Conservation (phyloP, 2,888 invertebrate species). For the Phyto melanocephala region DNA sequence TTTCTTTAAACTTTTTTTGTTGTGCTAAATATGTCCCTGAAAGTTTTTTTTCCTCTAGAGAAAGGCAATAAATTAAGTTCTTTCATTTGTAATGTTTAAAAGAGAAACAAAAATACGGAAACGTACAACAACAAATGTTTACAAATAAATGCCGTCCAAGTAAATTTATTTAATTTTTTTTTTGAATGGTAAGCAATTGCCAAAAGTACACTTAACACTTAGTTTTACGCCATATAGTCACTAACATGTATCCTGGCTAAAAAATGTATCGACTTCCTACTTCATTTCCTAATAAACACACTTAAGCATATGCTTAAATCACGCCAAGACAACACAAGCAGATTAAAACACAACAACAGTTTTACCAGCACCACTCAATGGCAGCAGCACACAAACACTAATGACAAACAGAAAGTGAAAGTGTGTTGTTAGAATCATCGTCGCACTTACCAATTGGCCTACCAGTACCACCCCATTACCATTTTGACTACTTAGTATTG, state of each 20-base stretch:
- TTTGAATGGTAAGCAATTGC: slow-evolving; percentile 8
- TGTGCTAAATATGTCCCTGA: slow-evolving; percentile 10
- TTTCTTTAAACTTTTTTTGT: neutral
- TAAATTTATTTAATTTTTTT: neutral
- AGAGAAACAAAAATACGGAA: neutral
- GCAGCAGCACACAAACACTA: neutral
- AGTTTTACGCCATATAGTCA: slow-evolving; percentile 18
- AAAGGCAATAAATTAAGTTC: slow-evolving; percentile 41
- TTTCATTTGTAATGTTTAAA: slow-evolving; percentile 5
- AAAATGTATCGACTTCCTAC: slow-evolving; percentile 41
- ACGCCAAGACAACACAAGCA: slow-evolving; percentile 23
- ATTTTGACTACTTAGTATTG: neutral
- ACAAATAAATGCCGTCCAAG: neutral
- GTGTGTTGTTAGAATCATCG: slow-evolving; percentile 18
- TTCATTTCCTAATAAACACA: slow-evolving; percentile 46
- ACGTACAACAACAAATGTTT: neutral
- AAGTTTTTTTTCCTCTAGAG: neutral
- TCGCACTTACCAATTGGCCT: neutral
- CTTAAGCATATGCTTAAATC: slow-evolving; percentile 39
- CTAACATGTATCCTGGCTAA: neutral
- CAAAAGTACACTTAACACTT: slow-evolving; percentile 32
- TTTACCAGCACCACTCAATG: neutral
- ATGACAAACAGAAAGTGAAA: slow-evolving; percentile 37
- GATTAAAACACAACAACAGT: slow-evolving; percentile 5
- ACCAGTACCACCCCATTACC: neutral